Conservation (phyloP, 2,888 invertebrate species). For the Hyposoter dolosus region DNA sequence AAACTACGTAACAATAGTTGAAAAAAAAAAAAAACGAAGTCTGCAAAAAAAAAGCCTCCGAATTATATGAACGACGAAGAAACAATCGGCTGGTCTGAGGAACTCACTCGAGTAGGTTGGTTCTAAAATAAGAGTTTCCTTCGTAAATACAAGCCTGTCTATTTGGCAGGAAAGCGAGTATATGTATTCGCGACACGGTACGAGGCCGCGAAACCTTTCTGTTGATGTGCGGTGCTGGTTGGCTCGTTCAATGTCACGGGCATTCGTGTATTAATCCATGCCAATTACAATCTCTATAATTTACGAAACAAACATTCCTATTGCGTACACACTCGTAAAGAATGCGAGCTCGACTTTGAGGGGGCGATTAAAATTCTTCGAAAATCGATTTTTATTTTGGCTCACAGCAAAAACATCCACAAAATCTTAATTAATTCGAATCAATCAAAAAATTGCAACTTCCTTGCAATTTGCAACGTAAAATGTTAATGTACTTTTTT, state of each 20-base stretch:
- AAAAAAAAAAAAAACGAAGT: too few species aligned
- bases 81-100: background rate
- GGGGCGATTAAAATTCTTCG: background rate
- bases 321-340: constrained; percentile 8
- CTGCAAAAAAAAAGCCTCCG: background rate
- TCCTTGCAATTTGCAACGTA: background rate
- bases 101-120: constrained; percentile 23
- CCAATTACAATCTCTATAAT: constrained; percentile 35
- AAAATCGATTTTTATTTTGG: background rate
- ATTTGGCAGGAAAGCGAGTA: constrained; percentile 70
- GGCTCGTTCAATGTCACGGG: constrained; percentile 45
- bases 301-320: constrained; percentile 20
- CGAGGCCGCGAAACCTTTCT: constrained; percentile 28
- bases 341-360: background rate
- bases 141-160: constrained; percentile 50
- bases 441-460: background rate
- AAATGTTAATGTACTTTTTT: background rate
- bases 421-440: background rate
- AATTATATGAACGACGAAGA: background rate
- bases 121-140: constrained; percentile 72
- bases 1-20: background rate
- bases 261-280: constrained; percentile 17
- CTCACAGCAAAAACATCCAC: background rate
- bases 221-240: constrained; percentile 3
- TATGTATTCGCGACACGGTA: background rate